phyloP scores from a whole-genome alignment of 2,113 vertebrate species.

The Osmerus eperlanus region DNA sequence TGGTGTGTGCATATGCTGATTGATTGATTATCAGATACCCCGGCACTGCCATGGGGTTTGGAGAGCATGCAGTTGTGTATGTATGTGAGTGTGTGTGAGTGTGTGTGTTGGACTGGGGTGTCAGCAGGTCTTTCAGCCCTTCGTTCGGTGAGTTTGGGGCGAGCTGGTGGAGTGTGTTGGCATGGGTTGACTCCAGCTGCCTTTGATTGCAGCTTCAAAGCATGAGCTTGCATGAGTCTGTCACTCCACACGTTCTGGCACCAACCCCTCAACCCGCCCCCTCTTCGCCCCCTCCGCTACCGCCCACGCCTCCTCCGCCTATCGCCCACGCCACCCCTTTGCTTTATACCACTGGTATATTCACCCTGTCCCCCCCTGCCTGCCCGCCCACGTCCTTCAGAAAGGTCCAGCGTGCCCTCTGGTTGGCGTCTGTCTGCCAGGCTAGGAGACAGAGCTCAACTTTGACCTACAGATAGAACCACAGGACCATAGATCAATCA shows the following conservation, averaged over 20 bases:
- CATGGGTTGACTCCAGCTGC: conserved; percentile 61
- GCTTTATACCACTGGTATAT: conserved; percentile 7
- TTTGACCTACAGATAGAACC: conserved; percentile 48
- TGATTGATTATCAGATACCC: too few species aligned
- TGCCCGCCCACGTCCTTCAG: conserved; percentile 46
- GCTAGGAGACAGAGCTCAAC: conserved; percentile 37
- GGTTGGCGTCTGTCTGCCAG: conserved; percentile 28
- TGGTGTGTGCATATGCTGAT: too few species aligned
- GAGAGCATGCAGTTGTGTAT: background rate
- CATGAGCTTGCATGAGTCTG: conserved; percentile 46
- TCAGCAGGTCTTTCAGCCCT: conserved; percentile 41
- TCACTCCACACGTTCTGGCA: conserved; percentile 59
- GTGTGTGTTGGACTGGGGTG: conserved; percentile 41
- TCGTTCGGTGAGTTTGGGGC: conserved; percentile 44
- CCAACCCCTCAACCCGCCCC: conserved; percentile 39
- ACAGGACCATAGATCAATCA: conserved; percentile 46
- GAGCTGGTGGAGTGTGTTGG: conserved; percentile 58
- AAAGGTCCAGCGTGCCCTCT: conserved; percentile 33
- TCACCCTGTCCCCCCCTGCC: conserved; percentile 2
- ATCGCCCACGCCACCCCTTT: conserved; percentile 33
- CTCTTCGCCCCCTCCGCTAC: conserved; percentile 38
- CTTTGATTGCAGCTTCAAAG: conserved; percentile 76
- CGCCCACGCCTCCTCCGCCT: conserved; percentile 32
- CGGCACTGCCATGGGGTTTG: background rate
- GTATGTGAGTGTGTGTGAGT: conserved; percentile 4